Conservation (phyloP, 1,140 invertebrate species). For the Druon quercuslanigerum region DNA sequence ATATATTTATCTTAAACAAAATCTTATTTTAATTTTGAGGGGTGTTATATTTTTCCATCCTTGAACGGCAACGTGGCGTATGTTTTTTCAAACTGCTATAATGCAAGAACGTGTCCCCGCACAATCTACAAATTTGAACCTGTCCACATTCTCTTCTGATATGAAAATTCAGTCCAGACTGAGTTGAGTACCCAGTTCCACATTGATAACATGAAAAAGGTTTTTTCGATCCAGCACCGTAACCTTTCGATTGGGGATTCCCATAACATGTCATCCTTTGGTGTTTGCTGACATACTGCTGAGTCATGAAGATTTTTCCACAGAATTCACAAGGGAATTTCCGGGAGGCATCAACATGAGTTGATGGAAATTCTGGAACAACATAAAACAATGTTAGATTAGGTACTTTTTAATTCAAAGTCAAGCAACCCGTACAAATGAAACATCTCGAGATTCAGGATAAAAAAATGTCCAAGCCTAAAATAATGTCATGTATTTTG, state of each 20-base stretch:
- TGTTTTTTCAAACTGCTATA: slow-evolving; percentile 16
- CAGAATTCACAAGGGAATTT: background rate
- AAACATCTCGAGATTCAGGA: background rate
- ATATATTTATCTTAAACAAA: too few relatives aligned
- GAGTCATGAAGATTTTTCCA: background rate
- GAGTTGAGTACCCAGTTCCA: background rate
- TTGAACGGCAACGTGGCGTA: background rate
- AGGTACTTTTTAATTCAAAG: background rate
- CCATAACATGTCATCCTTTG: background rate
- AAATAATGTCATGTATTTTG: too few relatives aligned
- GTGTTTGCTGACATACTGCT: background rate
- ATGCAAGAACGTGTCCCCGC: background rate
- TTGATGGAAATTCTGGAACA: background rate
- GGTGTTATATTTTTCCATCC: background rate
- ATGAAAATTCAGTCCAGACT: background rate
- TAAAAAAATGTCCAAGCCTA: too few relatives aligned
- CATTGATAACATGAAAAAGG: slow-evolving; percentile 2
- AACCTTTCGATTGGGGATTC: background rate
- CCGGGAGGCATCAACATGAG: background rate
- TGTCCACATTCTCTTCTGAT: slow-evolving; percentile 1
- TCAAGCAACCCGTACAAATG: background rate
- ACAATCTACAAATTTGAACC: slow-evolving; percentile 2
- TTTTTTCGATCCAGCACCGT: background rate
- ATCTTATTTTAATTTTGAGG: too few relatives aligned
- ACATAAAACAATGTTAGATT: background rate